Evolutionary conservation across 2,888 invertebrate species (phyloP).

Genomic region (Drosophila neonasuta): DNA sequence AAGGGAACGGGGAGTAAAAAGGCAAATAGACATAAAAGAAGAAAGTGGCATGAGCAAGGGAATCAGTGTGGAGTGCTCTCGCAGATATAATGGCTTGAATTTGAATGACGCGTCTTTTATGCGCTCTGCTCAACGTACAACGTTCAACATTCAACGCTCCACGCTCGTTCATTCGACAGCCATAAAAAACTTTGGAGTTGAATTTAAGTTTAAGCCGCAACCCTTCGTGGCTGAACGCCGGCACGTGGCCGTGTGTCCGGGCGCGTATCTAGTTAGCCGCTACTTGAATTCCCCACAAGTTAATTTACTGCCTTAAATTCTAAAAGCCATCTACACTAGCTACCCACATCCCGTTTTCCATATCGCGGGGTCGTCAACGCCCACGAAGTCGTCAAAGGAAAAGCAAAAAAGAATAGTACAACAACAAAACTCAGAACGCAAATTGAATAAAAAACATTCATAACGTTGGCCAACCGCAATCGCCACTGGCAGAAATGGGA

Average conservation of each 20-base stretch:
- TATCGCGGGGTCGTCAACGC: conserved; percentile 19
- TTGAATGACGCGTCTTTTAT: conserved; percentile 66
- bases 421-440: conserved; percentile 27
- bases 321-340: conserved; percentile 24
- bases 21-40: conserved; percentile 11
- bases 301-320: conserved; percentile 50
- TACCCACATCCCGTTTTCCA: conserved; percentile 1
- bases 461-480: conserved; percentile 45
- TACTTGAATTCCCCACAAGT: conserved; percentile 40
- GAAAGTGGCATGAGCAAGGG: neutral
- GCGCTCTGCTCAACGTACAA: conserved; percentile 21
- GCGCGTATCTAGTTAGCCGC: conserved; percentile 55
- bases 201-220: conserved; percentile 56
- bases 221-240: conserved; percentile 27
- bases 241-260: conserved; percentile 32
- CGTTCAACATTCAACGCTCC: conserved; percentile 2
- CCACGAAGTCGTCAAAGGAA: conserved; percentile 30
- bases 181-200: conserved; percentile 60
- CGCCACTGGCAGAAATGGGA: conserved; percentile 37
- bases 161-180: conserved; percentile 45
- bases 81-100: conserved; percentile 63
- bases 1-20: neutral
- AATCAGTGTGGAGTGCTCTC: conserved; percentile 25
- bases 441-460: conserved; percentile 67
- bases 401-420: conserved; percentile 9